Percentiles rank a stretch among this genome's conserved stretches.
phyloP scores from a whole-genome alignment of 2,113 vertebrate species.

The Emydocephalus ijimae region DNA sequence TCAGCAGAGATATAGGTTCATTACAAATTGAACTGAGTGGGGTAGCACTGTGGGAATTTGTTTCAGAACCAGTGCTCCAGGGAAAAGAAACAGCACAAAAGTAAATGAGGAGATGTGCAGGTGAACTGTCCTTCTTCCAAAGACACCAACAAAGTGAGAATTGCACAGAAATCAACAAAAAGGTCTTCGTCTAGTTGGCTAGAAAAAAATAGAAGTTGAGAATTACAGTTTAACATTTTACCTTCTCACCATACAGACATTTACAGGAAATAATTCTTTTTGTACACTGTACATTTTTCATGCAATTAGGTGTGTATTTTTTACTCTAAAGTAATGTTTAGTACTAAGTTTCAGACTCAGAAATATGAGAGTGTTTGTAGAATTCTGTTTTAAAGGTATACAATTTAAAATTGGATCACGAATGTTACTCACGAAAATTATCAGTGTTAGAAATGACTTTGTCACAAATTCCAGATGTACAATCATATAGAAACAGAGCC shows the following conservation, averaged over 20 bases:
- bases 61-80: not conserved
- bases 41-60: not conserved
- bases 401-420: not conserved
- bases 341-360: not conserved
- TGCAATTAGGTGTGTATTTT: not conserved
- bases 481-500: not conserved
- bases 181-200: not conserved
- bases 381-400: not conserved
- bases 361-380: not conserved
- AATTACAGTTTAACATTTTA: not conserved
- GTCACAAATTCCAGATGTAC: not conserved
- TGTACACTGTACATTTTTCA: not conserved
- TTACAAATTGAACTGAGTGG: not conserved
- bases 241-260: not conserved
- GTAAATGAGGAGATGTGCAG: constrained; percentile 13
- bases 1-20: not conserved
- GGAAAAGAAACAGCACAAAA: not conserved
- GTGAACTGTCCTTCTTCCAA: constrained; percentile 17
- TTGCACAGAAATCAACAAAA: not conserved
- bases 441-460: not conserved
- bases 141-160: not conserved
- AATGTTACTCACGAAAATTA: not conserved
- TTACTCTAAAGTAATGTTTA: not conserved
- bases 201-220: not conserved
- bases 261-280: not conserved